Percentiles rank a stretch among this genome's conserved stretches.
Evolutionary conservation across 2,113 vertebrate species (phyloP).

Genomic region (Atlantisia rogersi): DNA sequence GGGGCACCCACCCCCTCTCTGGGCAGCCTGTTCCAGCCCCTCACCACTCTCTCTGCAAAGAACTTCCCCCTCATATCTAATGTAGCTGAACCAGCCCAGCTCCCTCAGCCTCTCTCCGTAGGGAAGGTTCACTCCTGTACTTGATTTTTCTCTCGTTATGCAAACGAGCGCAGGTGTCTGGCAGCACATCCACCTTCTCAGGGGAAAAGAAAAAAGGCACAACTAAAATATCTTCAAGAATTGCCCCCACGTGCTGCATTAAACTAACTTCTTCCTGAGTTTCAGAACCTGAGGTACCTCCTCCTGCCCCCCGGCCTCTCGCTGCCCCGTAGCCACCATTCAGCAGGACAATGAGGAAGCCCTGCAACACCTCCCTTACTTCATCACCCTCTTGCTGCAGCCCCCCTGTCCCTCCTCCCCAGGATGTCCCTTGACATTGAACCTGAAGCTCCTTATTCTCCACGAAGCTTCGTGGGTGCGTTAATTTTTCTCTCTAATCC

Average conservation of each 20-base stretch:
- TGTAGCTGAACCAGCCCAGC: too few relatives aligned
- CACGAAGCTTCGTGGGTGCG: rapidly evolving
- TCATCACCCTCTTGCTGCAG: background rate
- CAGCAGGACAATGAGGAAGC: background rate
- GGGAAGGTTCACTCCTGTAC: background rate
- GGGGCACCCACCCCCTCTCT: too few relatives aligned
- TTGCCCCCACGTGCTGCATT: rapidly evolving
- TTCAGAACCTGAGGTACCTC: background rate
- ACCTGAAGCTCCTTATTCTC: background rate
- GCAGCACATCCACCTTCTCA: background rate
- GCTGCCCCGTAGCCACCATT: rapidly evolving
- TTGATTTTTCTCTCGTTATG: background rate
- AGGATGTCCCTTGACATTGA: background rate
- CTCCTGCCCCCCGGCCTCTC: background rate
- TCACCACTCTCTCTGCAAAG: too few relatives aligned
- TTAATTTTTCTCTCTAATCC: background rate
- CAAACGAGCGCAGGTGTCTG: slow-evolving; percentile 4
- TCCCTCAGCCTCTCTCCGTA: too few relatives aligned
- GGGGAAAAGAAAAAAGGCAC: background rate
- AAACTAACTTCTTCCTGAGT: rapidly evolving
- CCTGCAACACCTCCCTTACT: rapidly evolving
- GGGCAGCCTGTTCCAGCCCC: too few relatives aligned
- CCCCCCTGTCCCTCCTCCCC: background rate
- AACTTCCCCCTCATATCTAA: too few relatives aligned
- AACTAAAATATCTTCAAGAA: background rate